Conservation (phyloP, 2,888 invertebrate genomes). For the Leptinotarsa peninsularis region DNA sequence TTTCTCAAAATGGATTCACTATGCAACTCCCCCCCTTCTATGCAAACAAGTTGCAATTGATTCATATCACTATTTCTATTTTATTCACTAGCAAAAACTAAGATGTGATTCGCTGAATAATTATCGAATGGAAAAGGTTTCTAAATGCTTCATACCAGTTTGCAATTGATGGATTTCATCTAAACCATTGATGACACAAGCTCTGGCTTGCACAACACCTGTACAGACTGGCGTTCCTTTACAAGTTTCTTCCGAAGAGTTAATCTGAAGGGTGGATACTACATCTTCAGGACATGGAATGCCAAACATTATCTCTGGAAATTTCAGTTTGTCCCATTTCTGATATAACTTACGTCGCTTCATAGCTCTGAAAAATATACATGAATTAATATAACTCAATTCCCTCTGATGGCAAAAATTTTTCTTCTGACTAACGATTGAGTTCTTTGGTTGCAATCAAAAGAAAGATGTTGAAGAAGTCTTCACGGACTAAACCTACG, state of each 20-base stretch:
- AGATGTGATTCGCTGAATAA: too few relatives aligned
- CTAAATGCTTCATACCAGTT: conserved; percentile 52
- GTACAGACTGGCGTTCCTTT: conserved; percentile 79
- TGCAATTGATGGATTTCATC: conserved; percentile 69
- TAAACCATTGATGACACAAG: conserved; percentile 78
- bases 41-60: too few relatives aligned
- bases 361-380: conserved; percentile 69
- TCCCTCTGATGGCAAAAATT: background rate
- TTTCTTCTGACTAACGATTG: too few relatives aligned
- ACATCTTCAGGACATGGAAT: conserved; percentile 52
- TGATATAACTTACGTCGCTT: conserved; percentile 74
- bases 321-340: conserved; percentile 72
- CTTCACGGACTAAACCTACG: too few relatives aligned
- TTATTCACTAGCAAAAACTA: too few relatives aligned
- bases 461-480: too few relatives aligned
- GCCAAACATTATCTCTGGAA: conserved; percentile 71
- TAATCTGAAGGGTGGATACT: conserved; percentile 33
- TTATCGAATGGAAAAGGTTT: background rate
- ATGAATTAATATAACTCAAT: background rate
- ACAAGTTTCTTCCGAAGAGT: conserved; percentile 40
- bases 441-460: too few relatives aligned
- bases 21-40: too few relatives aligned
- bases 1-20: too few relatives aligned
- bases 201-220: conserved; percentile 76
- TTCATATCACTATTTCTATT: too few relatives aligned